These are phyloP conservation scores for Hiodon alosoides DNA, from an alignment of 2,113 vertebrate genomes.

Conservation along the genomic window DNA sequence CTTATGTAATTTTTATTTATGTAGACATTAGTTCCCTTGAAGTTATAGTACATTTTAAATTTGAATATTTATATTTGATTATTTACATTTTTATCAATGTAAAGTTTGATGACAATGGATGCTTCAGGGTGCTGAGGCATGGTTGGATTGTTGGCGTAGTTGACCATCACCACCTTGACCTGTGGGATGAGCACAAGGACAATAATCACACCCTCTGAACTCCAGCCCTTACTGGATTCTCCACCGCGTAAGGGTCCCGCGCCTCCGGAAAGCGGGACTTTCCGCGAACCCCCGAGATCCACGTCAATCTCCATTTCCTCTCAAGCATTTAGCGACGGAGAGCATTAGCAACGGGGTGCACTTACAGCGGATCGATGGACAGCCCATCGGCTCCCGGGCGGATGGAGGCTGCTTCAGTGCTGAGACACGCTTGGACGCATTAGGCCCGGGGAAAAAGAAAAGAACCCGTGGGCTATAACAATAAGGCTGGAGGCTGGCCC, in stretches of 20 bases:
- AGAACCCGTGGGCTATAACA: constrained; percentile 57
- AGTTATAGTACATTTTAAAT: too few relatives aligned
- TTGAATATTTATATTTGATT: too few relatives aligned
- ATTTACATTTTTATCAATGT: too few relatives aligned
- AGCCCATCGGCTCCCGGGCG: constrained; percentile 50
- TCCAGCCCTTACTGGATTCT: background rate
- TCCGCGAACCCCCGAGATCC: background rate
- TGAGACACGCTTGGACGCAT: constrained; percentile 58
- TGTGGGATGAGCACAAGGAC: too few relatives aligned
- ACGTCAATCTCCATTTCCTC: background rate
- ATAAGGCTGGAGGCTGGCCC: constrained; percentile 63
- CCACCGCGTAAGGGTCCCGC: background rate
- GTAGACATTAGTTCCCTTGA: too few relatives aligned
- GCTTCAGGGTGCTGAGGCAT: too few relatives aligned
- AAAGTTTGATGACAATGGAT: too few relatives aligned
- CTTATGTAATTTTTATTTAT: too few relatives aligned
- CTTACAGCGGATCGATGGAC: constrained; percentile 57
- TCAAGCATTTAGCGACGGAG: background rate
- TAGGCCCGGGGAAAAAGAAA: constrained; percentile 48
- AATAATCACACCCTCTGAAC: too few relatives aligned
- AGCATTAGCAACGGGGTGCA: constrained; percentile 39
- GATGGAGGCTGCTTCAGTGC: constrained; percentile 74
- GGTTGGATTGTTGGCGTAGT: too few relatives aligned
- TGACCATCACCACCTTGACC: too few relatives aligned
- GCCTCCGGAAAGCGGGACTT: background rate